A percentile compares a stretch with the other conserved stretches of the same genome.
Conservation (phyloP, 1,140 invertebrate genomes). For the Hyposmocoma kahamanoa region DNA sequence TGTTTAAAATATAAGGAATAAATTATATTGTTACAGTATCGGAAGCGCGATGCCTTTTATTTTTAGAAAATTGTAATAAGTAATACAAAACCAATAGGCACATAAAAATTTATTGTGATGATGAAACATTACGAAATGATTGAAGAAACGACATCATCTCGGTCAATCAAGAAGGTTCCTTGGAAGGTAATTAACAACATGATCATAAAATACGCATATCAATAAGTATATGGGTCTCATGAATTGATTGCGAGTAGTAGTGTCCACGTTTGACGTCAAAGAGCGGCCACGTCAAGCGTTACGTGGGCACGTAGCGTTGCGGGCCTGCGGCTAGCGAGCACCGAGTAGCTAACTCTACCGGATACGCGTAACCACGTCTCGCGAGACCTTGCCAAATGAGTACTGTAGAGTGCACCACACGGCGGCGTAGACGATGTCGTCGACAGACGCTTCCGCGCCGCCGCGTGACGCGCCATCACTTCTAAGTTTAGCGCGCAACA, state of each 20-base stretch:
- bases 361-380: conserved; percentile 12
- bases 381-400: conserved; percentile 26
- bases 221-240: not conserved
- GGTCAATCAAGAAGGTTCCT: no score
- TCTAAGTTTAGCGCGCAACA: conserved; percentile 49
- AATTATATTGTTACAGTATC: no score
- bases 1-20: no score
- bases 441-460: conserved; percentile 50
- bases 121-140: no score
- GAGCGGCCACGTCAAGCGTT: conserved; percentile 12
- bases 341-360: conserved; percentile 9
- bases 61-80: no score
- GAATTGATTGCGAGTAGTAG: not conserved
- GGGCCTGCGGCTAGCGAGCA: no score
- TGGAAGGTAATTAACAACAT: no score
- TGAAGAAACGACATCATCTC: no score
- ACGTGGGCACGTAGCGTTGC: not conserved
- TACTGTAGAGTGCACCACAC: conserved; percentile 16
- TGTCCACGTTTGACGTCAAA: conserved; percentile 14
- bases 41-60: no score
- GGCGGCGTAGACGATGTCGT: conserved; percentile 16
- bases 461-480: conserved; percentile 32
- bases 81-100: no score
- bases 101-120: no score
- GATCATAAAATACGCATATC: conserved; percentile 1